phyloP scores from a whole-genome alignment of 2,113 vertebrate genomes.

The Tympanuchus pallidicinctus region DNA sequence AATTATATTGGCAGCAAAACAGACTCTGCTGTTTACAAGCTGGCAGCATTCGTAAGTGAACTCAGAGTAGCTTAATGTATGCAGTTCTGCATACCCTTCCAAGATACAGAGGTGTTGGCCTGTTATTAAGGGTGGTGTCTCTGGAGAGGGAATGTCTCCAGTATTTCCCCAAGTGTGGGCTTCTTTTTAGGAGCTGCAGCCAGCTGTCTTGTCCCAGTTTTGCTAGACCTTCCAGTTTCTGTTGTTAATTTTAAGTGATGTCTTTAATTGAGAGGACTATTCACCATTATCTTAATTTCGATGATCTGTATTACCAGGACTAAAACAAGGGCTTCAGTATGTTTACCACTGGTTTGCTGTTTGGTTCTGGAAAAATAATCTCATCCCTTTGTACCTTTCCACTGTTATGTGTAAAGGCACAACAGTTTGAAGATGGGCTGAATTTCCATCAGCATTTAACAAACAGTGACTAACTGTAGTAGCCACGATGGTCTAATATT shows the following conservation, averaged over 20 bases:
- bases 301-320: not conserved
- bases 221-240: slow-evolving; percentile 28
- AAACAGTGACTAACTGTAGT: slow-evolving; percentile 15
- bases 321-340: not conserved
- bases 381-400: not conserved
- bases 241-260: not conserved
- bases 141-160: slow-evolving; percentile 26
- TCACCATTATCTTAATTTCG: not conserved
- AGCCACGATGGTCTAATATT: not conserved
- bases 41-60: slow-evolving; percentile 63
- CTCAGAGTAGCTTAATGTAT: slow-evolving; percentile 40
- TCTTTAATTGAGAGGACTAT: not conserved
- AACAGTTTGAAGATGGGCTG: not conserved
- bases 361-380: not conserved
- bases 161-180: slow-evolving; percentile 23
- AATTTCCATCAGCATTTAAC: not conserved
- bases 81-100: slow-evolving; percentile 3
- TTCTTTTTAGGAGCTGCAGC: slow-evolving; percentile 31
- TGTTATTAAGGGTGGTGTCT: slow-evolving; percentile 30
- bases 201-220: slow-evolving; percentile 20
- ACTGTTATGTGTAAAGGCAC: not conserved
- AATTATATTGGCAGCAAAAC: slow-evolving; percentile 66
- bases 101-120: slow-evolving; percentile 34
- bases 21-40: slow-evolving; percentile 66
- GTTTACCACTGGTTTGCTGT: not conserved